These are phyloP conservation scores for Hydrozoanthus tunicans DNA, from an alignment of 64 coral and sea anemone species.

Conservation along the genomic window DNA sequence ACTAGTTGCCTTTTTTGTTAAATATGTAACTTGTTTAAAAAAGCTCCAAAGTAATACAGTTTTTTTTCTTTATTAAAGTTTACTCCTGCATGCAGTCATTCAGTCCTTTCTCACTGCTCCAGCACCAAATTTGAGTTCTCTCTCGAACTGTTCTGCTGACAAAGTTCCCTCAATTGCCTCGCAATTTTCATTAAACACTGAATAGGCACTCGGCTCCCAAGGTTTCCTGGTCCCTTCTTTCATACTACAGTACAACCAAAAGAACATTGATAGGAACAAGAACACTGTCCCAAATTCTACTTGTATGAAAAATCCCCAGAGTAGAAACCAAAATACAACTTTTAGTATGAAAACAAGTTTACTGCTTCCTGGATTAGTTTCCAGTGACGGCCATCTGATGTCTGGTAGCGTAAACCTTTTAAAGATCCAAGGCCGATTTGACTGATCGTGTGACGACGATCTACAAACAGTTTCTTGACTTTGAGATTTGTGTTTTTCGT, in stretches of 20 bases:
- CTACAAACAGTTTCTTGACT: neutral
- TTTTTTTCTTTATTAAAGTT: neutral
- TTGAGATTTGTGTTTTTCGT: slow-evolving; percentile 16
- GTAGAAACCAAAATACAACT: slow-evolving; percentile 80
- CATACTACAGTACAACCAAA: slow-evolving; percentile 92
- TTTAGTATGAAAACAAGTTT: slow-evolving; percentile 73
- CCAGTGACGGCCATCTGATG: slow-evolving; percentile 13
- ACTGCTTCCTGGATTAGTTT: slow-evolving; percentile 19
- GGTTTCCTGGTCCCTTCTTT: slow-evolving; percentile 69
- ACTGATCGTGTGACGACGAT: slow-evolving; percentile 6
- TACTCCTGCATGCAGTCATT: neutral
- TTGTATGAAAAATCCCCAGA: slow-evolving; percentile 91
- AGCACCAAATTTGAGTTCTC: slow-evolving; percentile 94
- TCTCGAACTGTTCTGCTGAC: slow-evolving; percentile 93
- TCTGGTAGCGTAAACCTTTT: slow-evolving; percentile 12
- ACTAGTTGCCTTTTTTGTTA: too few relatives aligned
- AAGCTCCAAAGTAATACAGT: neutral
- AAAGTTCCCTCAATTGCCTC: slow-evolving; percentile 95
- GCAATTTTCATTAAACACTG: slow-evolving; percentile 98
- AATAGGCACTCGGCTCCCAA: slow-evolving; percentile 97
- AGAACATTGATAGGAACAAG: slow-evolving; percentile 92
- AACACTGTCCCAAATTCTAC: slow-evolving; percentile 95
- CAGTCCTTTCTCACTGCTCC: slow-evolving; percentile 69
- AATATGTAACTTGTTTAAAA: neutral
- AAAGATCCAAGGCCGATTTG: neutral